A percentile compares a stretch with the other conserved stretches of the same genome.
These are phyloP conservation scores for Delphinus delphis DNA, from an alignment of 2,113 vertebrate species.

Conservation along the genomic window DNA sequence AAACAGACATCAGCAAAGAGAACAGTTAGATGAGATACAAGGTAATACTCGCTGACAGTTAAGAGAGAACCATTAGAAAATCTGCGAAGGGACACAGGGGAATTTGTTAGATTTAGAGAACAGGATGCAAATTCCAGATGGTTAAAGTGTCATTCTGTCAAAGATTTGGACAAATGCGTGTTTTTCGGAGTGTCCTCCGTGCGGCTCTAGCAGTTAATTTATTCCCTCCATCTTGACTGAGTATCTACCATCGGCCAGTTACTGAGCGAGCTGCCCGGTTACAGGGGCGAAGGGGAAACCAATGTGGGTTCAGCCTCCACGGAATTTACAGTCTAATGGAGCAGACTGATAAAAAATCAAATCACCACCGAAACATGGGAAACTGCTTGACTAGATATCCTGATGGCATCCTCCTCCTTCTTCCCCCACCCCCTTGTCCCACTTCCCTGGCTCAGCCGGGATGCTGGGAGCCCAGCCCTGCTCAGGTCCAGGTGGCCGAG, in stretches of 20 bases:
- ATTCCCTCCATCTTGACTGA: neutral
- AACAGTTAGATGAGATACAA: neutral
- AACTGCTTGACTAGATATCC: neutral
- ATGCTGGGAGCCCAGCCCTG: neutral
- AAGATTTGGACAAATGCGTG: neutral
- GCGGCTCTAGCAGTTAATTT: neutral
- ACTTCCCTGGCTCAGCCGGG: neutral
- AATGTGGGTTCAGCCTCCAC: neutral
- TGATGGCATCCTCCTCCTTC: neutral
- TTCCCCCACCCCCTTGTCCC: accelerated
- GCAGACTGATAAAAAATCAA: neutral
- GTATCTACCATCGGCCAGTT: neutral
- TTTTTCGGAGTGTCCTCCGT: neutral
- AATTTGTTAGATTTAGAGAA: neutral
- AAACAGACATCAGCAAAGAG: neutral
- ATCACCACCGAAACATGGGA: neutral
- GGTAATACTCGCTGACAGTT: neutral
- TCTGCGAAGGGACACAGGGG: neutral
- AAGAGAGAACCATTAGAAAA: neutral
- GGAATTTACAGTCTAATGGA: neutral
- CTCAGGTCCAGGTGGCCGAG: neutral
- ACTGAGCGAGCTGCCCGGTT: neutral
- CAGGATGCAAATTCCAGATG: neutral
- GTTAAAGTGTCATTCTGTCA: constrained; percentile 5
- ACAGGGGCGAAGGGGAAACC: neutral